Evolutionary conservation across 2,113 vertebrate genomes (phyloP).

Genomic region (Cheirogaleus medius): DNA sequence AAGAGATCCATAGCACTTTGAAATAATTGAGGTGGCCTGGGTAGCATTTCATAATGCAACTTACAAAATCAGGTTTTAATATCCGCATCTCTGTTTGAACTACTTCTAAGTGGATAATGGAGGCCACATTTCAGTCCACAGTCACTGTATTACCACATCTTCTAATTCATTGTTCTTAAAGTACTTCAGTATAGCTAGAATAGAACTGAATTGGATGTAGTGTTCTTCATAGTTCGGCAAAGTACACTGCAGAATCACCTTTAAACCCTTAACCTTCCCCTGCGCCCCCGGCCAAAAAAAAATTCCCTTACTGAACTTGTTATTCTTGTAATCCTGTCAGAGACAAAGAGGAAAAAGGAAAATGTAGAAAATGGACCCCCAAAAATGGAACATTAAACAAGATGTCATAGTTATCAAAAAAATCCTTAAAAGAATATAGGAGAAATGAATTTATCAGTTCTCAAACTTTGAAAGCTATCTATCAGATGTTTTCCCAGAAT

Average conservation of each 20-base stretch:
- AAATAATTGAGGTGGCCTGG: constrained; percentile 26
- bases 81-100: constrained; percentile 19
- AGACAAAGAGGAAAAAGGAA: neutral
- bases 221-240: constrained; percentile 4
- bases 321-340: constrained; percentile 35
- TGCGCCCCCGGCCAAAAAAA: neutral
- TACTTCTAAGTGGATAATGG: constrained; percentile 33
- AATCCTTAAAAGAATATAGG: neutral
- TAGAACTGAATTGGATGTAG: constrained; percentile 59
- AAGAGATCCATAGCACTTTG: neutral
- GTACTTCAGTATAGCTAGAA: constrained; percentile 3
- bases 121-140: constrained; percentile 40
- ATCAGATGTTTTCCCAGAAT: neutral
- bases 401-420: neutral
- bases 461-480: neutral
- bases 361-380: neutral
- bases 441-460: neutral
- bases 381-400: neutral
- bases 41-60: constrained; percentile 40
- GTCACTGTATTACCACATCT: constrained; percentile 14
- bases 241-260: constrained; percentile 22
- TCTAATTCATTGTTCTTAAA: constrained; percentile 60
- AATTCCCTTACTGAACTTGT: constrained; percentile 42
- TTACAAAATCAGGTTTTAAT: constrained; percentile 50
- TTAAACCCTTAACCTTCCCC: constrained; percentile 41